Base-by-base conservation (phyloP, 37 sponge, comb jelly and placozoan species). In the Beroe ovata region DNA sequence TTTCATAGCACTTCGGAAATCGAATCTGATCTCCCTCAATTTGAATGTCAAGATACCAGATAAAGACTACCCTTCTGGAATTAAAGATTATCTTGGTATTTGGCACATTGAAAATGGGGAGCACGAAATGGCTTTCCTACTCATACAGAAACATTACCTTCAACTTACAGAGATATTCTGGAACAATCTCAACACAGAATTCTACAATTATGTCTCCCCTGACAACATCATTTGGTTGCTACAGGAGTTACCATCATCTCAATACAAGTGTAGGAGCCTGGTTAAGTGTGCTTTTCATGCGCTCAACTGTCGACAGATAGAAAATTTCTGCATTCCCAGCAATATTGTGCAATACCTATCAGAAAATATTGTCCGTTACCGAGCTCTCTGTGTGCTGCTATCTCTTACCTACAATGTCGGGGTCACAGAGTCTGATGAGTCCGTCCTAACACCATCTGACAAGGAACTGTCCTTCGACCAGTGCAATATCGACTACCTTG, bases 81-180 rank as follows among this genome's bases (percentile, higher is more conserved):
- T 66, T 1, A 19, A 34, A 16, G 69, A 66, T 33, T 66, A 66
- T 16, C 36, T 66, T 34, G 69, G 69, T 11, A 32, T 66, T 66
- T 66, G 69, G 69, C 34, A 33, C 30, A 66, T 66, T 33, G 69
- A 34, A 37, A 66, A 32, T 34, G 30, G 36, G 14, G 69, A 66
- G 2, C 8, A 66, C 2, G 36, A 33, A 4, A 11, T 37, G 0
- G 35, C 16, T 18, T 66, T 34, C 30, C 32, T 18, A 34, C 69
- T 34, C 36, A 66, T 66, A 19, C 69, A 66, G 16, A 6, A 33
- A 14, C 69, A 66, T 66, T 66, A 30, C 35, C 35, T 4, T 4
- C 6, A 26, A 66, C 35, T 66, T 4, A 34, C 69, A 29, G 69
- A 66, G 34, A 66, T 66, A 66, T 66, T 66, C 69, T 66, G 69